Percentiles rank a stretch among this genome's conserved stretches.
Evolutionary conservation across 2,797 vertebrate genomes (phyloP).

Genomic region (Myripristis murdjan): DNA sequence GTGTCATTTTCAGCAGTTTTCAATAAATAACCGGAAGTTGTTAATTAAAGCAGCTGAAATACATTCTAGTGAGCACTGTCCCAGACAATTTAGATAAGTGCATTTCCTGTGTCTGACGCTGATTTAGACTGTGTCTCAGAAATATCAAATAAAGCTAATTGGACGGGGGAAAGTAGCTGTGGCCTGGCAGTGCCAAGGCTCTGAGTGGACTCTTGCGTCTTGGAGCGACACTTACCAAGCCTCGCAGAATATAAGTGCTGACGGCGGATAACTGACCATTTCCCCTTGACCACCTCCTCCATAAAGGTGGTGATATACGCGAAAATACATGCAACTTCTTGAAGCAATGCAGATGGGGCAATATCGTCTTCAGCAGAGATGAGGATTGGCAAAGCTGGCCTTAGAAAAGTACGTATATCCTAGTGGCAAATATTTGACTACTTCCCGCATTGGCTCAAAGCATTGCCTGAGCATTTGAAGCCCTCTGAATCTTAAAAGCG

Average conservation of each 20-base stretch:
- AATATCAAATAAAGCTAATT: constrained; percentile 85
- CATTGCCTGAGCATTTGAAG: constrained; percentile 28
- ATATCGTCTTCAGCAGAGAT: neutral
- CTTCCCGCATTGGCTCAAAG: constrained; percentile 33
- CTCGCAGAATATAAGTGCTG: constrained; percentile 71
- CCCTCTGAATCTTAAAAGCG: neutral
- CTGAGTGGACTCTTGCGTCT: constrained; percentile 55
- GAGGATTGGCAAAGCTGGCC: neutral
- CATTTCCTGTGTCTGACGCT: constrained; percentile 77
- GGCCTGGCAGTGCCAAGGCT: constrained; percentile 72
- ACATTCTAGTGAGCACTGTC: constrained; percentile 74
- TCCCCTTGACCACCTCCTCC: constrained; percentile 54
- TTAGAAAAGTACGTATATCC: neutral
- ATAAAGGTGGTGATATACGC: constrained; percentile 59
- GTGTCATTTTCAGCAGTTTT: constrained; percentile 76
- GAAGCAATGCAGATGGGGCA: neutral
- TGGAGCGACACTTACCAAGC: constrained; percentile 69
- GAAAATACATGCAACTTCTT: constrained; percentile 25
- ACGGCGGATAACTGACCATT: constrained; percentile 69
- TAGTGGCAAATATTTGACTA: neutral
- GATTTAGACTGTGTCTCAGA: constrained; percentile 78
- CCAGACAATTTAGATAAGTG: constrained; percentile 84
- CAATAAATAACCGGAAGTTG: constrained; percentile 76
- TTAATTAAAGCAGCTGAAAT: constrained; percentile 80
- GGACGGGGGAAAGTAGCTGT: constrained; percentile 60